These are phyloP conservation scores for Netelia inedita DNA, from an alignment of 2,888 invertebrate genomes.

Conservation along the genomic window DNA sequence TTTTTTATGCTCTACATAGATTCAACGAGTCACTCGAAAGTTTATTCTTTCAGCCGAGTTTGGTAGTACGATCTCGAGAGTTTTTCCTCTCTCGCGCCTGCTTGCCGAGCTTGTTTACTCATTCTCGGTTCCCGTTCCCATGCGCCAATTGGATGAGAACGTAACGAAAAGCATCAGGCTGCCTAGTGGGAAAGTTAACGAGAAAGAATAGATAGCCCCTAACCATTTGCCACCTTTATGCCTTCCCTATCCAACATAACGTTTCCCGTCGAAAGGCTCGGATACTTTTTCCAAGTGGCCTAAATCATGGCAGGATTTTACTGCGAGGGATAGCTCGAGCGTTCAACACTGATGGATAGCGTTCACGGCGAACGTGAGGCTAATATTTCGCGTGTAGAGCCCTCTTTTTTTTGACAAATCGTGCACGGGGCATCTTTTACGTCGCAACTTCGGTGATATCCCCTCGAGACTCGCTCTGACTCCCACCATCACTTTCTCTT, in stretches of 20 bases:
- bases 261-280: background rate
- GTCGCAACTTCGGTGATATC: conserved; percentile 75
- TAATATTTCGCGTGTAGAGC: conserved; percentile 17
- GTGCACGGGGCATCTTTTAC: conserved; percentile 72
- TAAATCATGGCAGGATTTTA: conserved; percentile 67
- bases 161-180: conserved; percentile 52
- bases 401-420: conserved; percentile 67
- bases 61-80: background rate
- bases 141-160: conserved; percentile 1
- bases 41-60: conserved; percentile 11
- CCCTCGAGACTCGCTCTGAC: conserved; percentile 61
- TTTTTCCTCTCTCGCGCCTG: conserved; percentile 9
- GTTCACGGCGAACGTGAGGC: conserved; percentile 41
- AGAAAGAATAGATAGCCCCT: conserved; percentile 65
- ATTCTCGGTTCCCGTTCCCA: conserved; percentile 26
- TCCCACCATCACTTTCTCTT: conserved; percentile 54
- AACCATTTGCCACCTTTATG: conserved; percentile 64
- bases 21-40: conserved; percentile 5
- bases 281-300: conserved; percentile 48
- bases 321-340: conserved; percentile 57
- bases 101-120: conserved; percentile 63
- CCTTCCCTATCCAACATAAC: conserved; percentile 7
- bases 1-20: conserved; percentile 5
- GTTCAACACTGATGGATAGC: conserved; percentile 64
- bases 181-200: conserved; percentile 60